phyloP scores from a whole-genome alignment of 2,797 vertebrate genomes.

The Rhyacichthys aspro region DNA sequence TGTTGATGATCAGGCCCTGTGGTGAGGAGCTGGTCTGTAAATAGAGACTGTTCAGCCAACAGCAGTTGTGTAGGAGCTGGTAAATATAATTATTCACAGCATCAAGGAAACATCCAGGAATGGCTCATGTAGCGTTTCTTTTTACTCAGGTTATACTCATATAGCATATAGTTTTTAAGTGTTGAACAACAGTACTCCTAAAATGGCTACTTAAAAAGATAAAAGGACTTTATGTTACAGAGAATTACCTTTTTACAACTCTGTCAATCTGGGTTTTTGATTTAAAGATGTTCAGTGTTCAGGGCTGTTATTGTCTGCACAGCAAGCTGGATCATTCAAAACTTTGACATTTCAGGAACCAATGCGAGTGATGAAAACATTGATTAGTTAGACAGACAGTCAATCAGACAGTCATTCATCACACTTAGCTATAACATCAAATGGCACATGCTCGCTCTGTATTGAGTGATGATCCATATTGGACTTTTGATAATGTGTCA shows the following conservation, averaged over 20 bases:
- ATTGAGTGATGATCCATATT: conserved; percentile 29
- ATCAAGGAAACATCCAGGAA: conserved; percentile 9
- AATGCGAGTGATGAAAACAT: conserved; percentile 27
- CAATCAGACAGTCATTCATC: conserved; percentile 33
- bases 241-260: conserved; percentile 3
- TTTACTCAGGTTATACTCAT: no score
- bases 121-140: background rate
- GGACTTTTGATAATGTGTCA: conserved; percentile 19
- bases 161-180: background rate
- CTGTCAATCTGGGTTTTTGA: conserved; percentile 36
- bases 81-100: conserved; percentile 24
- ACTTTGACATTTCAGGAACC: conserved; percentile 21
- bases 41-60: conserved; percentile 37
- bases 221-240: background rate
- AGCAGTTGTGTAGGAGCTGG: conserved; percentile 59
- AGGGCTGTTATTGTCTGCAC: conserved; percentile 24
- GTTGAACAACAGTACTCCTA: no score
- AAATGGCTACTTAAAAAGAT: conserved; percentile 5
- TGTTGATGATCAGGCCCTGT: conserved; percentile 34
- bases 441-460: conserved; percentile 9
- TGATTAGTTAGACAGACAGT: conserved; percentile 37
- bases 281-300: conserved; percentile 27
- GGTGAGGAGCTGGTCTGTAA: conserved; percentile 42
- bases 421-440: conserved; percentile 41
- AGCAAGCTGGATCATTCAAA: conserved; percentile 16